phyloP scores from a whole-genome alignment of 2,113 vertebrate genomes.

The Neoarius graeffei region DNA sequence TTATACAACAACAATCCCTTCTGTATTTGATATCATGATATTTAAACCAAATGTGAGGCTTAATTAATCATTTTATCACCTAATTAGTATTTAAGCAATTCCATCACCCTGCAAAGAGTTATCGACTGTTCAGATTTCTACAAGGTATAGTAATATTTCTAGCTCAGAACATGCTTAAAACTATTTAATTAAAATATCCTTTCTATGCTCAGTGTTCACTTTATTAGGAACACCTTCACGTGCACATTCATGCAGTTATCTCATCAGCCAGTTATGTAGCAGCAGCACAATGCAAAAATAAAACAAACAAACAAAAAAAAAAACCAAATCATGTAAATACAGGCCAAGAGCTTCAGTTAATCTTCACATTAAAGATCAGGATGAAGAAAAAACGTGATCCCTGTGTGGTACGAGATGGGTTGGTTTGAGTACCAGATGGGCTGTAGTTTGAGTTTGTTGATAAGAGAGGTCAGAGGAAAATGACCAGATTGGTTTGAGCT shows the following conservation, averaged over 20 bases:
- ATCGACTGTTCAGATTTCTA: too few relatives aligned
- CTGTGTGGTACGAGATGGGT: background rate
- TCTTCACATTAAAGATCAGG: background rate
- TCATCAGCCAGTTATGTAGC: background rate
- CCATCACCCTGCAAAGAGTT: too few relatives aligned
- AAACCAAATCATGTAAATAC: background rate
- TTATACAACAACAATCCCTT: background rate
- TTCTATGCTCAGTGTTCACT: background rate
- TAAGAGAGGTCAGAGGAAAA: too few relatives aligned
- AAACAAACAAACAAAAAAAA: too few relatives aligned
- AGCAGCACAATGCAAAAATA: background rate
- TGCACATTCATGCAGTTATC: background rate
- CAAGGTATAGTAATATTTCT: too few relatives aligned
- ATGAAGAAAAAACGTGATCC: background rate
- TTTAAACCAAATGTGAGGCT: background rate
- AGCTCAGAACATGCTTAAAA: too few relatives aligned
- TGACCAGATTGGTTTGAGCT: too few relatives aligned
- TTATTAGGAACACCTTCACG: background rate
- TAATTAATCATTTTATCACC: background rate
- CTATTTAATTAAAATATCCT: background rate
- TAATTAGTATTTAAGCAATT: background rate
- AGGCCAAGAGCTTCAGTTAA: background rate
- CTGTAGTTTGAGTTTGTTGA: too few relatives aligned
- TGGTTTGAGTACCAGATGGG: background rate
- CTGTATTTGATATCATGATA: background rate